Evolutionary conservation across 2,113 vertebrate genomes (phyloP).

Genomic region (Cisticola juncidis): DNA sequence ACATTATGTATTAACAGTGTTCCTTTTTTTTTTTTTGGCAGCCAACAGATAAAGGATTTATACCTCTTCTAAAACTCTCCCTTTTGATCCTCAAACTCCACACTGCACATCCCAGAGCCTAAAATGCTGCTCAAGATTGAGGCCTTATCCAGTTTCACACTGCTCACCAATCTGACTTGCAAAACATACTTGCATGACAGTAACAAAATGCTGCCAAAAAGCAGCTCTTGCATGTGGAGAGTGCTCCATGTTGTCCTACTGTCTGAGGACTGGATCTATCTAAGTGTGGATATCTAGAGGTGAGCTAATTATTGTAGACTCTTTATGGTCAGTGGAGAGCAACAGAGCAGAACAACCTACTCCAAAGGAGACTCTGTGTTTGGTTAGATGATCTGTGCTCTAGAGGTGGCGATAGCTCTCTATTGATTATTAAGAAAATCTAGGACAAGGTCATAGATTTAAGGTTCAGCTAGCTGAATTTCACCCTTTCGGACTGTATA

Average conservation of each 20-base stretch:
- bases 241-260: background rate
- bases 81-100: background rate
- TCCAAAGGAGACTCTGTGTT: background rate
- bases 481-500: background rate
- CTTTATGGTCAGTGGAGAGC: background rate
- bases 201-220: background rate
- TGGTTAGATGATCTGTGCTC: background rate
- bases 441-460: background rate
- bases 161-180: background rate
- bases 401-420: background rate
- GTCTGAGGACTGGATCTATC: background rate
- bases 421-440: background rate
- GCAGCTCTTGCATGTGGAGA: background rate
- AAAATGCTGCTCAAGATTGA: background rate
- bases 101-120: background rate
- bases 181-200: background rate
- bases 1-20: background rate
- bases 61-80: background rate
- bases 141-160: background rate
- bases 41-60: background rate
- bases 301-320: background rate
- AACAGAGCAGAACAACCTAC: background rate
- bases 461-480: background rate
- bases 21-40: background rate
- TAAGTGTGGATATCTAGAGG: background rate